Evolutionary conservation across 2,797 vertebrate genomes (phyloP), one percentile per base, ranked within the genome.

Genomic region (Oceanodroma leucorhoa): DNA sequence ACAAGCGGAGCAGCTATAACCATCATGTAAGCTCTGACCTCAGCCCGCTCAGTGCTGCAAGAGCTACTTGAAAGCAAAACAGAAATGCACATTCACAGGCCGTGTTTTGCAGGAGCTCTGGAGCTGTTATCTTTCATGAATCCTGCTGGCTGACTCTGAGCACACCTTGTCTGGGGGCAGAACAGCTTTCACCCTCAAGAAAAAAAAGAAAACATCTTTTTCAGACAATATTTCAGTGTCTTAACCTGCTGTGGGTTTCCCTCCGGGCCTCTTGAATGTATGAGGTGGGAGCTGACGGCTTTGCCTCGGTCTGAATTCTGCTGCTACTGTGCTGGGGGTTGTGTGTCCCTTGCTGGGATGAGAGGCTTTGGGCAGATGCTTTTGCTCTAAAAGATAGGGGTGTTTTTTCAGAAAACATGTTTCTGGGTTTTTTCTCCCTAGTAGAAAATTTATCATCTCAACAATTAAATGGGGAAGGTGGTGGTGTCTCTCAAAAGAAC

Each of bases 241-340:
- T 82, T 29, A 71, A 94, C 87, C 87, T 86, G 43, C 58, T 69
- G 21, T 41, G 53, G n/a, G 55, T 72, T 94, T 90, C 45, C 70
- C 64, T 79, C 46, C 64, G 60, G 77, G 90, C 73, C 86, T 92
- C 77, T 77, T 57, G 78, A 65, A 87, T 87, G 38, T 50, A 89
- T 46, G 94, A 92, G 66, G 80, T 94, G 91, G 83, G 80, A 94
- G 80, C 32, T 87, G 89, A 90, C 3, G 32, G 77, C 34, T 95
- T 30, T 84, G 66, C 95, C 70, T 84, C 0, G 0, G 6, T 58
- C 62, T 70, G 70, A 88, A 32, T 79, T 82, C 48, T 70, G 80
- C 72, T 83, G 89, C 93, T 96, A 64, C 87, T 72, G 85, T 92
- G 9, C 70, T 88, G 73, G 69, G 83, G 57, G 17, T 45, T 87